These are phyloP conservation scores for Acrocephalus kingi DNA, from an alignment of 2,113 vertebrate genomes.

Conservation along the genomic window DNA sequence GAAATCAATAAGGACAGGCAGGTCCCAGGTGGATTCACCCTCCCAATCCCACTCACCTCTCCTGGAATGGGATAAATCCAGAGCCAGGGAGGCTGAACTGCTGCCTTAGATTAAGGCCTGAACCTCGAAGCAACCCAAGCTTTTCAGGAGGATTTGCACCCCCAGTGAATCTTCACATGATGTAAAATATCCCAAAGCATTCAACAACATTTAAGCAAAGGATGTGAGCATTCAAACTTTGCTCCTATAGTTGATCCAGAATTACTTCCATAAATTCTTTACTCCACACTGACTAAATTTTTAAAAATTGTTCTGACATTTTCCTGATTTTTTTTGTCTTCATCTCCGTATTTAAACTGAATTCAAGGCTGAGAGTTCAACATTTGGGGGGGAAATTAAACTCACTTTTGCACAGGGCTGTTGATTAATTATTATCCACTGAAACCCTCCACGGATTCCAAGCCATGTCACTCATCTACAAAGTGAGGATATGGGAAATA, in stretches of 20 bases:
- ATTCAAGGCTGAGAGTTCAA: neutral
- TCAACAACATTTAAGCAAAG: neutral
- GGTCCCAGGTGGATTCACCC: neutral
- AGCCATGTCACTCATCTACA: fast-evolving
- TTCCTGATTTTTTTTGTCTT: neutral
- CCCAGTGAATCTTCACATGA: neutral
- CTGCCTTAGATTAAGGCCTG: neutral
- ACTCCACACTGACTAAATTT: neutral
- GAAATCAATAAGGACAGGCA: neutral
- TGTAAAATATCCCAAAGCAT: neutral
- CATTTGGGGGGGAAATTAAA: neutral
- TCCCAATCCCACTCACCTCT: neutral
- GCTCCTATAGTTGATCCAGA: neutral
- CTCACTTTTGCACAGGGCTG: neutral
- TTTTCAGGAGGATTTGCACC: neutral
- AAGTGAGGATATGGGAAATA: neutral
- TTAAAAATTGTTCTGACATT: neutral
- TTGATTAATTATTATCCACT: neutral
- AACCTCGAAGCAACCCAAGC: neutral
- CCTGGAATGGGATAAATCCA: neutral
- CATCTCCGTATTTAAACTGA: neutral
- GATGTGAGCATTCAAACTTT: neutral
- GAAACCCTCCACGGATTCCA: neutral
- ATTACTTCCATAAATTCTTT: neutral
- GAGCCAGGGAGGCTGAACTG: neutral